Evolutionary conservation across 2,888 invertebrate genomes (phyloP).

Genomic region (Agrochola lota): DNA sequence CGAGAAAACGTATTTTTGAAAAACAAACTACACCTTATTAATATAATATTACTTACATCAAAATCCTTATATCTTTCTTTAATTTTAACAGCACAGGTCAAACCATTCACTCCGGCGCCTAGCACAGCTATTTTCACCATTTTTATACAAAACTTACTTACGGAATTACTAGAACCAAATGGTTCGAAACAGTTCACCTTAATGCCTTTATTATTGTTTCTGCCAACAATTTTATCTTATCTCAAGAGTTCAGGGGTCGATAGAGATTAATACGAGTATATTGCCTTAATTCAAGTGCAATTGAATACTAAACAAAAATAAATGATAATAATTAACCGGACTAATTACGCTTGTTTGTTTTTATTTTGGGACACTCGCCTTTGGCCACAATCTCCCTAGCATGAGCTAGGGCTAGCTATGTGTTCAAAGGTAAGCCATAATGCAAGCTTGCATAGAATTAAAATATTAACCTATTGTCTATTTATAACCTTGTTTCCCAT

Average conservation of each 20-base stretch:
- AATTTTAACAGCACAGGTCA: constrained; percentile 92
- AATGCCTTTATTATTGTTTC: constrained; percentile 12
- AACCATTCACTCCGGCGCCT: constrained; percentile 94
- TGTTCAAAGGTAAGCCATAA: not conserved
- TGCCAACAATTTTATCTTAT: constrained; percentile 35
- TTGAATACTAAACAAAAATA: not conserved
- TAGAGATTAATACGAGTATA: not conserved
- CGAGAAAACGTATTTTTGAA: too few relatives aligned
- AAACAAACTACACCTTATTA: too few relatives aligned
- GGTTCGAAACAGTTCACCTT: not conserved
- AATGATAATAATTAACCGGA: not conserved
- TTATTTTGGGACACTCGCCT: not conserved
- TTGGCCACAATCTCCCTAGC: not conserved
- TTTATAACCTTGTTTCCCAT: too few relatives aligned
- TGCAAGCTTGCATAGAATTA: too few relatives aligned
- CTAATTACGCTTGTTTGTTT: not conserved
- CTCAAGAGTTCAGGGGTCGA: constrained; percentile 46
- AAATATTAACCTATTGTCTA: too few relatives aligned
- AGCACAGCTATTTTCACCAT: constrained; percentile 91
- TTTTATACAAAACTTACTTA: not conserved
- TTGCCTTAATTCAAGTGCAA: too few relatives aligned
- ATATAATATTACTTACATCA: constrained; percentile 74
- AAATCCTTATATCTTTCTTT: constrained; percentile 89
- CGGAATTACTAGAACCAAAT: not conserved
- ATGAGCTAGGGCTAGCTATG: too few relatives aligned